phyloP scores from a whole-genome alignment of 1,140 invertebrate genomes.

The Procambarus virginalis region DNA sequence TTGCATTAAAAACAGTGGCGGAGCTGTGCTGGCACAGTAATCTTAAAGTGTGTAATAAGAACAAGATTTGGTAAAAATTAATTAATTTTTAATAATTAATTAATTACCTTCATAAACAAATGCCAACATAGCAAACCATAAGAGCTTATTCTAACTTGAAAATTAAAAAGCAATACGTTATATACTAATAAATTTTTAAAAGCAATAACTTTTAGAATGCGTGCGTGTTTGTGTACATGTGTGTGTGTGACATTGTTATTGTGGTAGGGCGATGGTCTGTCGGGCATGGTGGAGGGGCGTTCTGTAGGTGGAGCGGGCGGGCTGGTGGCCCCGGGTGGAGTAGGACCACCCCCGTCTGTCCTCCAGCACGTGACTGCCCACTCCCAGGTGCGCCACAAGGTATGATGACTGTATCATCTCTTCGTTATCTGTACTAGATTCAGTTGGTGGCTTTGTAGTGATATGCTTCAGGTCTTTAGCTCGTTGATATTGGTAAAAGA shows the following conservation, averaged over 20 bases:
- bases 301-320: slow-evolving; percentile 52
- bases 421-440: background rate
- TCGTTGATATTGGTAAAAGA: background rate
- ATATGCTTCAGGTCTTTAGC: background rate
- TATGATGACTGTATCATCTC: slow-evolving; percentile 22
- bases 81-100: background rate
- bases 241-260: slow-evolving; percentile 37
- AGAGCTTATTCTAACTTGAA: background rate
- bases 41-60: background rate
- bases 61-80: too few relatives aligned
- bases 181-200: background rate
- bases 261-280: slow-evolving; percentile 51
- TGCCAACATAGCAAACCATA: background rate
- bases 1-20: background rate
- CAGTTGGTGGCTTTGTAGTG: background rate
- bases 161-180: background rate
- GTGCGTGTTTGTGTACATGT: slow-evolving; percentile 8
- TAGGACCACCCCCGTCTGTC: slow-evolving; percentile 46
- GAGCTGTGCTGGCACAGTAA: background rate
- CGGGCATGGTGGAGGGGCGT: slow-evolving; percentile 59
- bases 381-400: slow-evolving; percentile 66
- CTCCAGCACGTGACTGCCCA: slow-evolving; percentile 57
- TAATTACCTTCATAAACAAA: background rate
- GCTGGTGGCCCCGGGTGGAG: slow-evolving; percentile 45
- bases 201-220: background rate